Evolutionary conservation across 2,113 vertebrate species (phyloP).

Genomic region (Catharus bicknelli): DNA sequence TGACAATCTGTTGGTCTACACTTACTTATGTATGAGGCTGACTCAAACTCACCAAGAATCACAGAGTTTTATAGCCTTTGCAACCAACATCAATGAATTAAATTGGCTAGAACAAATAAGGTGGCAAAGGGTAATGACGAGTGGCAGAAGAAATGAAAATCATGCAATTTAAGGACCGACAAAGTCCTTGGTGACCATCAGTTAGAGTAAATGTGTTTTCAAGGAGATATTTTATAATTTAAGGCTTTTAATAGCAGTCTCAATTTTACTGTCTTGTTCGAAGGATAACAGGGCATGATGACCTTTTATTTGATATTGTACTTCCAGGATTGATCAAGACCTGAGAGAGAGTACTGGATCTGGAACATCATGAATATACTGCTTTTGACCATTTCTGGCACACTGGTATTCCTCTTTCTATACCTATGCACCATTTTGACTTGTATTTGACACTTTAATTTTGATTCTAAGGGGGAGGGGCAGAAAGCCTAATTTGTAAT

Average conservation of each 20-base stretch:
- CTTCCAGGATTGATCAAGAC: not conserved
- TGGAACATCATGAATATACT: not conserved
- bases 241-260: not conserved
- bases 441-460: not conserved
- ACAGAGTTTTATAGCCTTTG: slow-evolving; percentile 58
- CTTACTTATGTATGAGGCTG: slow-evolving; percentile 43
- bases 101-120: slow-evolving; percentile 77
- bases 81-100: slow-evolving; percentile 70
- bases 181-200: slow-evolving; percentile 27
- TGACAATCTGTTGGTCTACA: not conserved
- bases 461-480: not conserved
- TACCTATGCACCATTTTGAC: not conserved
- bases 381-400: not conserved
- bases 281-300: not conserved
- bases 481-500: not conserved
- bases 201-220: slow-evolving; percentile 20
- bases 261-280: not conserved
- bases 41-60: slow-evolving; percentile 53
- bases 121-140: slow-evolving; percentile 70
- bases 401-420: not conserved
- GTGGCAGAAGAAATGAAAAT: slow-evolving; percentile 60
- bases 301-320: not conserved
- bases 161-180: slow-evolving; percentile 28
- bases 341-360: not conserved
- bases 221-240: slow-evolving; percentile 20